phyloP scores from a whole-genome alignment of 1,140 invertebrate species.

The Cryptotermes secundus region DNA sequence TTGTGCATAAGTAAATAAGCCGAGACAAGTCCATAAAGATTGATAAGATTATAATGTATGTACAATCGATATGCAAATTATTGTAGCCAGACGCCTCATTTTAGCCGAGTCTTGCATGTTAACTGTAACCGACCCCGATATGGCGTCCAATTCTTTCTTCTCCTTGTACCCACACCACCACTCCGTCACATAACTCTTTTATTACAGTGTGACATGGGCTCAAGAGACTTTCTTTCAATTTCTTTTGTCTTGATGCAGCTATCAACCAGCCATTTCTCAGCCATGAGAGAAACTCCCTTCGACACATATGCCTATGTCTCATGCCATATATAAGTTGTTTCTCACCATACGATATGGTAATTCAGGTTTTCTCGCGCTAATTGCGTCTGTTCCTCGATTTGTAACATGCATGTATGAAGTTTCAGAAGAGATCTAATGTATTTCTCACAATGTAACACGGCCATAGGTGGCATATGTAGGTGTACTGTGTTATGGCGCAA shows the following conservation, averaged over 20 bases:
- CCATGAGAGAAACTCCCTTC: background rate
- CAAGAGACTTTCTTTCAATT: background rate
- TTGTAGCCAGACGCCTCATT: background rate
- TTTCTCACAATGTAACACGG: background rate
- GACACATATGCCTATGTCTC: background rate
- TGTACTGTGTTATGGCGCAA: too few species aligned
- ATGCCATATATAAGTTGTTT: background rate
- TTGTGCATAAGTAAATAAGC: background rate
- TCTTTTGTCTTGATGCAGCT: background rate
- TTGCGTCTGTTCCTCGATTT: background rate
- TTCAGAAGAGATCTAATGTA: background rate
- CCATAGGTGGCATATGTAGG: too few species aligned
- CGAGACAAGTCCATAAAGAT: slow-evolving; percentile 3
- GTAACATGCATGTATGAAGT: background rate
- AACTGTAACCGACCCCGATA: background rate
- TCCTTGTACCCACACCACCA: too few species aligned
- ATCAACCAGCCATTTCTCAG: background rate
- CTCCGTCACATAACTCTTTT: too few species aligned
- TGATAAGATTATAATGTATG: background rate
- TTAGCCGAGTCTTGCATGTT: slow-evolving; percentile 11
- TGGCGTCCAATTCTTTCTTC: too few species aligned
- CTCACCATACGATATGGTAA: background rate
- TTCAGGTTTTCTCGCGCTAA: background rate
- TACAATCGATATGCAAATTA: slow-evolving; percentile 13
- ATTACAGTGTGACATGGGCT: too few species aligned